Conservation (phyloP, 2,797 vertebrate species). For the Labeo calbasu region DNA sequence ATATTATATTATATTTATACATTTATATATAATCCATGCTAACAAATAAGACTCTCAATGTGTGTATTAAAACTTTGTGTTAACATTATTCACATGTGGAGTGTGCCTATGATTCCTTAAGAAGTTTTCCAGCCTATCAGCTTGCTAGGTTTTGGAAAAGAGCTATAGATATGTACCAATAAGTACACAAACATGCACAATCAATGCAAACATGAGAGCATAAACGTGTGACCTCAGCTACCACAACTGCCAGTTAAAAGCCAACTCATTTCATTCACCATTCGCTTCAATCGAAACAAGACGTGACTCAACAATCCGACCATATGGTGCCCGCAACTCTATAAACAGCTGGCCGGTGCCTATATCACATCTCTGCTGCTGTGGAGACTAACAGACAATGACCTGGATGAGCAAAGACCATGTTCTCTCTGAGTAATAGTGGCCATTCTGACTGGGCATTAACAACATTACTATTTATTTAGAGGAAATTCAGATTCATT, state of each 20-base stretch:
- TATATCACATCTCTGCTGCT: not conserved
- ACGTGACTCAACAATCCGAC: not conserved
- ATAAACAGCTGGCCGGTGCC: conserved; percentile 14
- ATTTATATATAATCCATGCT: too few species aligned
- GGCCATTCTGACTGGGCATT: not conserved
- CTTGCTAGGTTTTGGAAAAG: not conserved
- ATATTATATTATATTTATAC: too few species aligned
- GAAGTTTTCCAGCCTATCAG: not conserved
- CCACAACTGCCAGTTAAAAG: not conserved
- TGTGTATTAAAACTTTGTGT: not conserved
- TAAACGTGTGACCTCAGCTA: not conserved
- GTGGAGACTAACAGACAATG: not conserved
- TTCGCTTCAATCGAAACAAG: not conserved
- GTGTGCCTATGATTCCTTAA: not conserved
- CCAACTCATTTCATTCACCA: conserved; percentile 2
- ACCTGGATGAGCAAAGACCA: not conserved
- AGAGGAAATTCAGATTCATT: not conserved
- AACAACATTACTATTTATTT: conserved; percentile 8
- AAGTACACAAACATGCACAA: not conserved
- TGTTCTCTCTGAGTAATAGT: not conserved
- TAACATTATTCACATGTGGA: too few species aligned
- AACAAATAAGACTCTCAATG: not conserved
- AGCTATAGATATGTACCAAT: not conserved
- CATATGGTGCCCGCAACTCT: not conserved
- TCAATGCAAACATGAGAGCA: not conserved